Percentiles rank a stretch among this genome's conserved stretches.
These are phyloP conservation scores for Heliopora coerulea DNA, from an alignment of 92 coral and sea anemone species.

Conservation along the genomic window DNA sequence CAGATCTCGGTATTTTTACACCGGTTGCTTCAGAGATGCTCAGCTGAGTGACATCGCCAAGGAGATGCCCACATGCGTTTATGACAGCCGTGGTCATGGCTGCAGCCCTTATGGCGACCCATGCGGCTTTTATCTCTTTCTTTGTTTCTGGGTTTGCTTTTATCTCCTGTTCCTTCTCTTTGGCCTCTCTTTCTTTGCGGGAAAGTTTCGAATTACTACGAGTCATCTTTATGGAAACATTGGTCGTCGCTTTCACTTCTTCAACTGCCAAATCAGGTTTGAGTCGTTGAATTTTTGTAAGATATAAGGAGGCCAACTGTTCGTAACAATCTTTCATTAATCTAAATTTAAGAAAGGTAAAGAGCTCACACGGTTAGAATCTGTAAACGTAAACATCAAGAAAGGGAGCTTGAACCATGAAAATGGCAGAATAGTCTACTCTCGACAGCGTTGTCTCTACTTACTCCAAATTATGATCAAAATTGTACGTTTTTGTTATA, in stretches of 20 bases:
- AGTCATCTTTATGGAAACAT: slow-evolving; percentile 36
- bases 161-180: slow-evolving; percentile 52
- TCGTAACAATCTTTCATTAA: slow-evolving; percentile 89
- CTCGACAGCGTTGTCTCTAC: too few relatives aligned
- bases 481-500: slow-evolving; percentile 57
- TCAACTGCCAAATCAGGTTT: slow-evolving; percentile 17
- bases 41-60: slow-evolving; percentile 77
- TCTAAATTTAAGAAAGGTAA: slow-evolving; percentile 35
- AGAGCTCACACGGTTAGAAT: background rate
- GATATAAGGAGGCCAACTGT: slow-evolving; percentile 68
- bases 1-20: slow-evolving; percentile 66
- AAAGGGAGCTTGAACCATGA: too few relatives aligned
- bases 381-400: too few relatives aligned
- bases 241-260: slow-evolving; percentile 16
- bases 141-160: slow-evolving; percentile 52
- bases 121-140: slow-evolving; percentile 63
- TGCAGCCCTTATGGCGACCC: slow-evolving; percentile 87
- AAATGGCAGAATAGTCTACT: too few relatives aligned
- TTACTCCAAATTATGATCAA: slow-evolving; percentile 93
- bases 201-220: slow-evolving; percentile 31
- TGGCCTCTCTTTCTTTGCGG: slow-evolving; percentile 59
- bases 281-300: slow-evolving; percentile 50
- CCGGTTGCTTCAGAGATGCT: slow-evolving; percentile 71
- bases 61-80: slow-evolving; percentile 63
- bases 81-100: slow-evolving; percentile 70